Percentiles rank a stretch among this genome's conserved stretches.
Evolutionary conservation across 1,140 invertebrate genomes (phyloP).

Genomic region (Parapsyche elsis): DNA sequence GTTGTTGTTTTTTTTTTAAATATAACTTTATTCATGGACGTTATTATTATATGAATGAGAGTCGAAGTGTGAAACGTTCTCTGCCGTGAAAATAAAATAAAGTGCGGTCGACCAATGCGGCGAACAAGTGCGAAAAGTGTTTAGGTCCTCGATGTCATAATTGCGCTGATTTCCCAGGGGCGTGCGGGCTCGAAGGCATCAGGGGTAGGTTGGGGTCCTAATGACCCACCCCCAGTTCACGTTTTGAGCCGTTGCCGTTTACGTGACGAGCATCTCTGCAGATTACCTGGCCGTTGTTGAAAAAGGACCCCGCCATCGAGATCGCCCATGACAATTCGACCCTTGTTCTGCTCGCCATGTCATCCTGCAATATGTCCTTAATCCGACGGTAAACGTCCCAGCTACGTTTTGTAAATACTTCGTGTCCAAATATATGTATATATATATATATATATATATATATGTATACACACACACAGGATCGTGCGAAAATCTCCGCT

Average conservation of each 20-base stretch:
- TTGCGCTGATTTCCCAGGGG: slow-evolving; percentile 43
- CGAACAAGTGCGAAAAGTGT: not conserved
- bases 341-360: slow-evolving; percentile 11
- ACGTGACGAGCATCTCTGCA: slow-evolving; percentile 32
- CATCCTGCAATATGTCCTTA: not conserved
- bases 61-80: no score
- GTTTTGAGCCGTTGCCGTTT: slow-evolving; percentile 23
- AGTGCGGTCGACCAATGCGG: not conserved
- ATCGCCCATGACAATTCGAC: slow-evolving; percentile 12
- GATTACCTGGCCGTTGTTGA: slow-evolving; percentile 6
- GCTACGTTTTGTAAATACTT: not conserved
- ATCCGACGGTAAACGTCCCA: not conserved
- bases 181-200: not conserved
- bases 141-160: slow-evolving; percentile 23
- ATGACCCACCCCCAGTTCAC: slow-evolving; percentile 34
- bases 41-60: no score
- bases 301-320: not conserved
- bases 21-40: no score
- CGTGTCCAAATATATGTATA: not conserved
- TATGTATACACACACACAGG: not conserved
- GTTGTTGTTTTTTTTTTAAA: no score
- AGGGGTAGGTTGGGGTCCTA: not conserved
- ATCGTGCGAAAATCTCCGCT: not conserved
- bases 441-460: not conserved
- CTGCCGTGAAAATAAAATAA: not conserved